A percentile compares a stretch with the other conserved stretches of the same genome.
phyloP scores from a whole-genome alignment of 2,888 invertebrate species.

The Cotesia congregata region DNA sequence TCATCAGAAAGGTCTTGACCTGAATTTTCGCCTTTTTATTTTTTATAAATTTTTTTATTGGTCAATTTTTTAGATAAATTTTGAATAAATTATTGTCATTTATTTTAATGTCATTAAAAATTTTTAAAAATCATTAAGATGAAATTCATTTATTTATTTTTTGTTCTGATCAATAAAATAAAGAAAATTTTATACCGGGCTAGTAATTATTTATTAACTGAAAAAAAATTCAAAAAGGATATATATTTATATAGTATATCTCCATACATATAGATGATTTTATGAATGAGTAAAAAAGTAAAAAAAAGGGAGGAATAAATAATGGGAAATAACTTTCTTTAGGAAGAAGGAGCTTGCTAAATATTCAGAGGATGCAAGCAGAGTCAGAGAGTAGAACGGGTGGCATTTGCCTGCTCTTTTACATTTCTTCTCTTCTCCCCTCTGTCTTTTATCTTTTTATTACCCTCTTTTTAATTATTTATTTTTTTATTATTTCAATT shows the following conservation, averaged over 20 bases:
- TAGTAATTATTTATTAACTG: not conserved
- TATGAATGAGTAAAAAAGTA: constrained; percentile 27
- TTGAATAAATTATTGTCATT: too few relatives aligned
- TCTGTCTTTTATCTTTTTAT: constrained; percentile 4
- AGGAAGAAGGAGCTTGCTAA: constrained; percentile 29
- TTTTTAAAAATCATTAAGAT: too few relatives aligned
- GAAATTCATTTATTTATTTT: too few relatives aligned
- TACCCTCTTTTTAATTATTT: constrained; percentile 9
- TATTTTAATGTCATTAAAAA: too few relatives aligned
- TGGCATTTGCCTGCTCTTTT: constrained; percentile 34
- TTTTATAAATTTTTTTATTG: too few relatives aligned
- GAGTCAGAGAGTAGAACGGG: constrained; percentile 35
- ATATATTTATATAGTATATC: not conserved
- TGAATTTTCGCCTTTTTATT: too few relatives aligned
- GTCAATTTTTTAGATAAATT: too few relatives aligned
- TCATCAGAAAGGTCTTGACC: too few relatives aligned
- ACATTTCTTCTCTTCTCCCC: constrained; percentile 6
- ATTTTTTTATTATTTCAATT: not conserved
- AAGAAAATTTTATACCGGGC: too few relatives aligned
- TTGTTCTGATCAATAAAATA: too few relatives aligned
- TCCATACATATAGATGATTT: not conserved
- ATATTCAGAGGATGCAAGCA: constrained; percentile 46
- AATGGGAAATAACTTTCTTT: constrained; percentile 28
- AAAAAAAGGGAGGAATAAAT: constrained; percentile 22
- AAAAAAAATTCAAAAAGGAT: not conserved